Percentiles rank a stretch among this genome's conserved stretches.
Evolutionary conservation across 1,140 invertebrate species (phyloP).

Genomic region (Drosophila pseudoobscura): DNA sequence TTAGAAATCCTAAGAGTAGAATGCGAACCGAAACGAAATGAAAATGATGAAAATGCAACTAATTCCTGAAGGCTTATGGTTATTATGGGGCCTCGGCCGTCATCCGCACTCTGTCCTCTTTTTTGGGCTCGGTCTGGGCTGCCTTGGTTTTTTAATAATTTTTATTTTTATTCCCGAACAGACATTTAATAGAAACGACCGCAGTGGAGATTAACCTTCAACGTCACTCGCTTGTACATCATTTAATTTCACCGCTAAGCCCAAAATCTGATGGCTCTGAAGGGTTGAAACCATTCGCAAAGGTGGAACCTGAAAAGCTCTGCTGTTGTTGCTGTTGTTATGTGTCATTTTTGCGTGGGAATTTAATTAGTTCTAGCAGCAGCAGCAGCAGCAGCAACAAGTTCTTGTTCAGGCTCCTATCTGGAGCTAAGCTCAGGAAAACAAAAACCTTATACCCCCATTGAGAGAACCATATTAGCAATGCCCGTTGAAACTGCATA

Average conservation of each 20-base stretch:
- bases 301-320: constrained; percentile 24
- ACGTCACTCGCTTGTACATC: constrained; percentile 56
- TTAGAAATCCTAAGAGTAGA: constrained; percentile 50
- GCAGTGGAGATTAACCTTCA: constrained; percentile 73
- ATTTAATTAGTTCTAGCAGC: constrained; percentile 44
- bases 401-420: constrained; percentile 7
- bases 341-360: constrained; percentile 22
- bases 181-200: constrained; percentile 52
- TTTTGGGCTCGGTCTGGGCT: constrained; percentile 7
- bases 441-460: constrained; percentile 4
- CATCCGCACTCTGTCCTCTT: background rate
- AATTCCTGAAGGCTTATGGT: constrained; percentile 78
- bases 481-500: constrained; percentile 71
- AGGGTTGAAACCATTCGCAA: constrained; percentile 27
- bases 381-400: constrained; percentile 39
- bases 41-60: constrained; percentile 80
- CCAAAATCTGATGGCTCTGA: constrained; percentile 53
- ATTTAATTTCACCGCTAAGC: constrained; percentile 73
- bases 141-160: constrained; percentile 43
- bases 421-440: constrained; percentile 9
- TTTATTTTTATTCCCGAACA: constrained; percentile 53
- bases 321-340: constrained; percentile 2
- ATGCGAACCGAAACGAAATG: constrained; percentile 39
- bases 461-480: constrained; percentile 4
- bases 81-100: constrained; percentile 49